Base-by-base conservation (phyloP, 2,113 vertebrate species). In the Sander lucioperca region DNA sequence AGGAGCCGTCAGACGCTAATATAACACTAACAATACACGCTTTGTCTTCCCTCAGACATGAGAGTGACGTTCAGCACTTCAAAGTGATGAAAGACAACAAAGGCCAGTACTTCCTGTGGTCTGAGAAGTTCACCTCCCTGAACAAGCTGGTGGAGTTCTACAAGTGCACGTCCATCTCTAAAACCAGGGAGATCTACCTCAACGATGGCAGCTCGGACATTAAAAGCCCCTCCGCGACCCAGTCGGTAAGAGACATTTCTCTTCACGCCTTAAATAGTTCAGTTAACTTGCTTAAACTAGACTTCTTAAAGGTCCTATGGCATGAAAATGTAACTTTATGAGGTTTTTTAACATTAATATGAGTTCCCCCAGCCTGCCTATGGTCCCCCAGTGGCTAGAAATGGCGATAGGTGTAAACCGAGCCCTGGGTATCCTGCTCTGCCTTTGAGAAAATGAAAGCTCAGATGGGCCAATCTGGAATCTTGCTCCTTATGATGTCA, bases 141-240 rank as follows among this genome's bases (percentile, higher is more conserved):
- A 99, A 99, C 91, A 96, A 97, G 88, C 94, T 99, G 94, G 98
- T 99, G 90, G 97, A 99, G 5, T 98, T 92, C 92, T 99, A 99
- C 94, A 97, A 93, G 94, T 94, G 63, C 8, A 89, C 88, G 4
- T 98, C 97, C 76, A 97, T 99, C 94, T 99, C 98, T 61, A 97
- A 95, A 81, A 97, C 97, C 90, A 96, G 94, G 59, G 95, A 97
- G 85, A 98, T 99, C 90, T 96, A 94, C 89, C 96, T 99, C 61
- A 91, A 93, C 39, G 97, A 98, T 0, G 94, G 90, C 62, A 84
- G 80, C 75, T n/a, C 21, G 58, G 95, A 96, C 33, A 93, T 93
- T 3, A 66, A 23, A 53, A 79, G 63, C 70, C 30, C 79, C 6
- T 2, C 81, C 11, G 0, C 4, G 16, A 10, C 54, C 8, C 89